These are phyloP conservation scores for Centropyge bicolor DNA, from an alignment of 2,797 vertebrate genomes.

Conservation along the genomic window DNA sequence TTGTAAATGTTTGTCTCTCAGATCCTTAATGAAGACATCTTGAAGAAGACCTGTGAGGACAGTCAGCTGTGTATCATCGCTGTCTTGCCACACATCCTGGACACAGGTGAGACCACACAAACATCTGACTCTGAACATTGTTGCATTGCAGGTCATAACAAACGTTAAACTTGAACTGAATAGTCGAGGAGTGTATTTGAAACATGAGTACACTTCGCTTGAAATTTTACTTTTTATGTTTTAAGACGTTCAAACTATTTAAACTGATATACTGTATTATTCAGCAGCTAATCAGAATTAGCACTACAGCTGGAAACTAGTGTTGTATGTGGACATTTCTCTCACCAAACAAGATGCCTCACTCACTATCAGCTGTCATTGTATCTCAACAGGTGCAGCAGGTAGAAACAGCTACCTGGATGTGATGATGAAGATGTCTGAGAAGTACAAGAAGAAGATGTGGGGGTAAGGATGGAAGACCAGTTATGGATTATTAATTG, in stretches of 20 bases:
- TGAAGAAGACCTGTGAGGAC: constrained; percentile 93
- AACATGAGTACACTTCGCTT: not conserved
- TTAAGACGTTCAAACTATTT: not conserved
- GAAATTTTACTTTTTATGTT: not conserved
- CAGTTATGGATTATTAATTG: accelerated
- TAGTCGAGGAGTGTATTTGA: not conserved
- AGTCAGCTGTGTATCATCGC: constrained; percentile 94
- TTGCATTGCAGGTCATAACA: too few relatives aligned
- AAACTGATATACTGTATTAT: too few relatives aligned
- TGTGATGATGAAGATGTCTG: constrained; percentile 93
- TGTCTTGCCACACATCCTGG: constrained; percentile 96
- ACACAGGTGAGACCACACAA: constrained; percentile 89
- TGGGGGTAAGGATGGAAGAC: constrained; percentile 90
- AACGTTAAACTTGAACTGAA: too few relatives aligned
- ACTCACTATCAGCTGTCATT: not conserved
- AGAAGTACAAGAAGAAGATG: constrained; percentile 99
- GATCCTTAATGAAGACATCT: constrained; percentile 89
- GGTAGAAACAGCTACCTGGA: constrained; percentile 95
- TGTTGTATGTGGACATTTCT: not conserved
- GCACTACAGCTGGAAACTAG: not conserved
- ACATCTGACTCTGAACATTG: not conserved
- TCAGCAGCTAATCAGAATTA: not conserved
- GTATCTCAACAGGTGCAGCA: constrained; percentile 86
- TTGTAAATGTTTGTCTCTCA: constrained; percentile 68
- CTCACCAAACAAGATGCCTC: not conserved